Evolutionary conservation across 2,113 vertebrate species (phyloP).

Genomic region (Herpetotheres cachinnans): DNA sequence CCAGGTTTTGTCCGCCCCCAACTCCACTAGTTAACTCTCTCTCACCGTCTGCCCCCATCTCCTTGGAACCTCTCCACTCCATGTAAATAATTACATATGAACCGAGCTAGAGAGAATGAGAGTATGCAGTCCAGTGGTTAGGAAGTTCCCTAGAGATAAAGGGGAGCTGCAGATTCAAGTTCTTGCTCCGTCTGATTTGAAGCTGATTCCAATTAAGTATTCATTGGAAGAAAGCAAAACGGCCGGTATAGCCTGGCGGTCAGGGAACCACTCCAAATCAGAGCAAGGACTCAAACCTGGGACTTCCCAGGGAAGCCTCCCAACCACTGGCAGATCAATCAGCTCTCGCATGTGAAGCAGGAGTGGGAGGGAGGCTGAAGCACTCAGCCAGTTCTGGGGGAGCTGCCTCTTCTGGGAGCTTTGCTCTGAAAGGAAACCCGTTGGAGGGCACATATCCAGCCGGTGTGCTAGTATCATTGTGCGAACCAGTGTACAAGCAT

Average conservation of each 20-base stretch:
- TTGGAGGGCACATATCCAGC: neutral
- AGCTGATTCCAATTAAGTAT: conserved; percentile 54
- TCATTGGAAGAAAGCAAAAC: neutral
- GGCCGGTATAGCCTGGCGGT: neutral
- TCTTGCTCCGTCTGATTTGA: neutral
- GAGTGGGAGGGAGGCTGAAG: neutral
- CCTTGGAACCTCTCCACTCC: conserved; percentile 9
- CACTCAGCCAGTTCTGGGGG: neutral
- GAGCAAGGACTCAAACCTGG: neutral
- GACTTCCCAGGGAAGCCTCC: conserved; percentile 1
- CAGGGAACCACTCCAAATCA: conserved; percentile 24
- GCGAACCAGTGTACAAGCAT: neutral
- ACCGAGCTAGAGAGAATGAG: neutral
- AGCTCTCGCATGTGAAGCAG: neutral
- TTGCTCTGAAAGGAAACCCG: neutral
- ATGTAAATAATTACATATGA: neutral
- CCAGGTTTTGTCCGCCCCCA: neutral
- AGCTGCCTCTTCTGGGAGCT: neutral
- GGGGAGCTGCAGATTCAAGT: conserved; percentile 11
- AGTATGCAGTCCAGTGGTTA: conserved; percentile 20
- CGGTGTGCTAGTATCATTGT: neutral
- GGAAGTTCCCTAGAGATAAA: conserved; percentile 42
- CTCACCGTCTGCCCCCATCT: neutral
- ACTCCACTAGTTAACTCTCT: neutral
- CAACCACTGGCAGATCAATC: neutral